phyloP scores from a whole-genome alignment of 2,113 vertebrate genomes.

The Potamarius usumacintae region DNA sequence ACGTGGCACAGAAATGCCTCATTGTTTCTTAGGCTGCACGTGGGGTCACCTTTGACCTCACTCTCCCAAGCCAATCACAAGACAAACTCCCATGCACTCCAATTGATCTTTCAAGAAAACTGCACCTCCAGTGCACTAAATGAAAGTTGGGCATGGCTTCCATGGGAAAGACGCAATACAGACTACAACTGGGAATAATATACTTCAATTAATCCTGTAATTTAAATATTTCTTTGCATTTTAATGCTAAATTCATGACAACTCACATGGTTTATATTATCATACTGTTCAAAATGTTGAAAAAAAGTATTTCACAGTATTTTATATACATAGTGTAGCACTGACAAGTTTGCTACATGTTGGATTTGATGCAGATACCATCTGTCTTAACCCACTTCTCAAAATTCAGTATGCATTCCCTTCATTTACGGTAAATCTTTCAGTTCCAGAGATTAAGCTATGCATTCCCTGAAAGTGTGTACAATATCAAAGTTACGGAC shows the following conservation, averaged over 20 bases:
- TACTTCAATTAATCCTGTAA: background rate
- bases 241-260: background rate
- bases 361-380: background rate
- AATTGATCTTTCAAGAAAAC: conserved; percentile 35
- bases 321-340: background rate
- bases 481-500: background rate
- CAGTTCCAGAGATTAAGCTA: background rate
- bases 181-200: background rate
- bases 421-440: background rate
- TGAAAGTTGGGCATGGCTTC: background rate
- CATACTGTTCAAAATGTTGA: background rate
- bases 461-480: background rate
- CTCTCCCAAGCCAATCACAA: conserved; percentile 59
- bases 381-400: background rate
- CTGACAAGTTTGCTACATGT: background rate
- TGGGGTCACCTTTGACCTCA: conserved; percentile 67
- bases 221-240: background rate
- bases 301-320: background rate
- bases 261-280: background rate
- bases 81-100: conserved; percentile 59
- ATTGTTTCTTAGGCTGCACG: conserved; percentile 65
- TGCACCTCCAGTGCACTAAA: background rate
- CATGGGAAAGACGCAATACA: background rate
- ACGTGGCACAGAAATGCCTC: conserved; percentile 61
- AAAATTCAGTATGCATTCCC: background rate